Percentiles rank a stretch among this genome's conserved stretches.
Evolutionary conservation across 2,888 invertebrate species (phyloP).

Genomic region (Parnassius mnemosyne): DNA sequence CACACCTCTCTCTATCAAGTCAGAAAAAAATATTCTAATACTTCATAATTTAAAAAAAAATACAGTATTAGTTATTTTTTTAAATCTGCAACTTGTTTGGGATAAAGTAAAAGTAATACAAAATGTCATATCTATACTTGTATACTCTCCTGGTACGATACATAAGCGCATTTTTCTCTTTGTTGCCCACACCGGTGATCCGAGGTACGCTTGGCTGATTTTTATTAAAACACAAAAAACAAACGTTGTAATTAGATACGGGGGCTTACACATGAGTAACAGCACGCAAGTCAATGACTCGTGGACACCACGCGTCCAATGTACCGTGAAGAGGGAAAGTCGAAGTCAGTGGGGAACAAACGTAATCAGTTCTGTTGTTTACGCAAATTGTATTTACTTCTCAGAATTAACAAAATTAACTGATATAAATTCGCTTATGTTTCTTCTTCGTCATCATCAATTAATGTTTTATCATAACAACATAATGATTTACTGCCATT

Average conservation of each 20-base stretch:
- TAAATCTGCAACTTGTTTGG: too few species aligned
- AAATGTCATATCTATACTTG: too few species aligned
- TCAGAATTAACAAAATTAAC: neutral
- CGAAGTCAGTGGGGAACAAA: constrained; percentile 26
- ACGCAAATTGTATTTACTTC: constrained; percentile 9
- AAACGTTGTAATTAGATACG: constrained; percentile 21
- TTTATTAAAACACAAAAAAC: constrained; percentile 18
- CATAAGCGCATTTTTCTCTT: constrained; percentile 4
- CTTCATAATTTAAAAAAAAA: too few species aligned
- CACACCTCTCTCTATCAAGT: too few species aligned
- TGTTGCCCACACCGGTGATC: constrained; percentile 14
- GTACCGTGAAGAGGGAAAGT: constrained; percentile 68
- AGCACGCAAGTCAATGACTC: constrained; percentile 50
- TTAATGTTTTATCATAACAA: neutral
- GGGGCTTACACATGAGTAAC: constrained; percentile 14
- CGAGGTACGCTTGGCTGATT: constrained; percentile 16
- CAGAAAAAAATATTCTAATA: too few species aligned
- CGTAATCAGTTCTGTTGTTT: constrained; percentile 12
- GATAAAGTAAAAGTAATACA: too few species aligned
- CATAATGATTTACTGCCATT: neutral
- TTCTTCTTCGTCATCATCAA: neutral
- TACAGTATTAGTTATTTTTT: too few species aligned
- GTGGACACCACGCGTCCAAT: constrained; percentile 45
- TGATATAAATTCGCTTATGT: too few species aligned
- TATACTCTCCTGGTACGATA: constrained; percentile 32